Evolutionary conservation across 2,113 vertebrate species (phyloP).

Genomic region (Gymnorhina tibicen): DNA sequence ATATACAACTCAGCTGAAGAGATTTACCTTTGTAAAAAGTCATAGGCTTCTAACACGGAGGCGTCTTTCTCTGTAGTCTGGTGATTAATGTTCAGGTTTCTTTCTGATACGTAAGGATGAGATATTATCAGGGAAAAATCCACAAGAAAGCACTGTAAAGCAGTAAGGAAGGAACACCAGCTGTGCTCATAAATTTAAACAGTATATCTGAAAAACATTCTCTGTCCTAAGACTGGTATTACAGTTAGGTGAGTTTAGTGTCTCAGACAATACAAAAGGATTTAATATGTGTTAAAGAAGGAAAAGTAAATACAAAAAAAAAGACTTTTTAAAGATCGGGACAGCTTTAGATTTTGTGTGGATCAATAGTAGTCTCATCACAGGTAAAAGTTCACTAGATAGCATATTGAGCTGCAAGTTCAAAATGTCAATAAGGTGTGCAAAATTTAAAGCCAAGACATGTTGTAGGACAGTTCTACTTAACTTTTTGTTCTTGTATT

Average conservation of each 20-base stretch:
- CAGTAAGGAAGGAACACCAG: not conserved
- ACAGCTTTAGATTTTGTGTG: conserved; percentile 11
- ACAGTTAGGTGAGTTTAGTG: not conserved
- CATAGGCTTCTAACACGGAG: not conserved
- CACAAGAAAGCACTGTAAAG: not conserved
- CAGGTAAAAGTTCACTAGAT: conserved; percentile 34
- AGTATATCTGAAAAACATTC: not conserved
- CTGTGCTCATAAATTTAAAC: conserved; percentile 19
- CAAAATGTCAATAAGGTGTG: conserved; percentile 40
- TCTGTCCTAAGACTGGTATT: not conserved
- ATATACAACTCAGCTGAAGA: not conserved
- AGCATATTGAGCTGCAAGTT: conserved; percentile 26
- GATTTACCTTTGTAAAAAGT: not conserved
- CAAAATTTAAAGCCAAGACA: conserved; percentile 29
- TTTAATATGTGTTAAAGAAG: conserved; percentile 5
- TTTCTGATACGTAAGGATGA: conserved; percentile 21
- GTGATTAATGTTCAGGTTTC: conserved; percentile 19
- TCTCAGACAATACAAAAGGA: not conserved
- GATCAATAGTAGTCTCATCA: conserved; percentile 41
- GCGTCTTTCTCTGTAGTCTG: not conserved
- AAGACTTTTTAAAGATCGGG: conserved; percentile 31
- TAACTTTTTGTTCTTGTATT: not conserved
- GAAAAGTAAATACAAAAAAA: conserved; percentile 4
- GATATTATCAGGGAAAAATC: conserved; percentile 23
- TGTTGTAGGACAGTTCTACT: not conserved